Evolutionary conservation across 2,888 invertebrate species (phyloP).

Genomic region (Melinaea menophilus): DNA sequence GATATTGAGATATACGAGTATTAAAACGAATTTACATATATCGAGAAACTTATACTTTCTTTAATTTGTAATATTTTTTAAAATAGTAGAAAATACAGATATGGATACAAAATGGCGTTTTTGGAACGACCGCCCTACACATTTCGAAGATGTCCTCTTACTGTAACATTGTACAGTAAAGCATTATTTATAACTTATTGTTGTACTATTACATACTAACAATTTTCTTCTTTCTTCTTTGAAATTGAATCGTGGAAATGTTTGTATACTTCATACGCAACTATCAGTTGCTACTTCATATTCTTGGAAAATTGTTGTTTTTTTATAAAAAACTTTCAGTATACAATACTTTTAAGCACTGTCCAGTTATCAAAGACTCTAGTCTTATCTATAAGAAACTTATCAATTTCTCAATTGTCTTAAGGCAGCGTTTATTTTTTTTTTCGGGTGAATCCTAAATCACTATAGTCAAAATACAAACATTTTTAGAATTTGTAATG

Average conservation of each 20-base stretch:
- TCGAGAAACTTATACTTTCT: not conserved
- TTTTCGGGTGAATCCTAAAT: conserved; percentile 43
- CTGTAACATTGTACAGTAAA: conserved; percentile 45
- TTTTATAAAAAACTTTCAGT: too few species aligned
- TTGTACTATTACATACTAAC: too few species aligned
- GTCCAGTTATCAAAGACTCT: too few species aligned
- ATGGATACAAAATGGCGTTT: conserved; percentile 40
- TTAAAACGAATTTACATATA: not conserved
- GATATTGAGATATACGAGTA: not conserved
- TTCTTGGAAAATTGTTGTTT: too few species aligned
- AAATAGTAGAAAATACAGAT: conserved; percentile 32
- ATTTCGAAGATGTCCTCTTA: conserved; percentile 44
- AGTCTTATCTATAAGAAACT: too few species aligned
- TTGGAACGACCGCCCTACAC: conserved; percentile 31
- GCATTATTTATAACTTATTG: not conserved
- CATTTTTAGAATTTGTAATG: conserved; percentile 71
- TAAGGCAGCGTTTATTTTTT: not conserved
- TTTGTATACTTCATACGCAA: too few species aligned
- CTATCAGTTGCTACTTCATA: too few species aligned
- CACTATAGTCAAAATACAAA: conserved; percentile 57
- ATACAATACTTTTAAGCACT: too few species aligned
- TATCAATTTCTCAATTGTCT: too few species aligned
- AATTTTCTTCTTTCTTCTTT: too few species aligned
- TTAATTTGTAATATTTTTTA: too few species aligned
- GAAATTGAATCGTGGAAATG: too few species aligned